Evolutionary conservation across 2,888 invertebrate genomes (phyloP).

Genomic region (Rhagonycha fulva): DNA sequence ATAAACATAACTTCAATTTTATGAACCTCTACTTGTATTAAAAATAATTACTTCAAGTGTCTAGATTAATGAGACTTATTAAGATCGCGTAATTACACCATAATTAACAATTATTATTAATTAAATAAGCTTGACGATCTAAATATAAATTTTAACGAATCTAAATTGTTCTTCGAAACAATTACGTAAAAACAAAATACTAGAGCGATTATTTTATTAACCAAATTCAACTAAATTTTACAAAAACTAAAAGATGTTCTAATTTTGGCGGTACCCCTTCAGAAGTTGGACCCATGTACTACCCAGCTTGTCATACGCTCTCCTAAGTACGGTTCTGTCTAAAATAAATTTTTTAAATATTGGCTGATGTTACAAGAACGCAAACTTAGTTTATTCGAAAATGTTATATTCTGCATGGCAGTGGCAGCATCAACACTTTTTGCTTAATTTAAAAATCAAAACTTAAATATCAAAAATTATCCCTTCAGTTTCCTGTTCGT

Average conservation of each 20-base stretch:
- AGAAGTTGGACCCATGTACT: neutral
- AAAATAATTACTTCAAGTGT: neutral
- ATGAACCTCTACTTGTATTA: neutral
- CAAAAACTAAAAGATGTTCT: neutral
- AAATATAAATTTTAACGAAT: neutral
- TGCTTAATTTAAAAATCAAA: neutral
- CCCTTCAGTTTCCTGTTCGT: neutral
- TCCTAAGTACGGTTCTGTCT: neutral
- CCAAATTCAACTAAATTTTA: neutral
- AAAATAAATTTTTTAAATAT: neutral
- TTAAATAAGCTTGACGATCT: neutral
- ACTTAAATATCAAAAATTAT: neutral
- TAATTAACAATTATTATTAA: neutral
- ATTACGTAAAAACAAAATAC: neutral
- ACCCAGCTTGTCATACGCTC: neutral
- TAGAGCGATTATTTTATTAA: neutral
- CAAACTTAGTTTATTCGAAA: conserved; percentile 30
- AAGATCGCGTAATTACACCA: neutral
- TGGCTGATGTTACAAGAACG: neutral
- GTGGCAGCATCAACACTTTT: conserved; percentile 55
- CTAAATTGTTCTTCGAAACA: neutral
- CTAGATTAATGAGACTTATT: neutral
- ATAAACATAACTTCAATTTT: neutral
- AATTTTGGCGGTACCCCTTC: neutral
- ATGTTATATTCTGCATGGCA: conserved; percentile 56